Evolutionary conservation across 2,888 invertebrate species (phyloP), one percentile per base, ranked within the genome.

Genomic region (Notocelia uddmanniana): DNA sequence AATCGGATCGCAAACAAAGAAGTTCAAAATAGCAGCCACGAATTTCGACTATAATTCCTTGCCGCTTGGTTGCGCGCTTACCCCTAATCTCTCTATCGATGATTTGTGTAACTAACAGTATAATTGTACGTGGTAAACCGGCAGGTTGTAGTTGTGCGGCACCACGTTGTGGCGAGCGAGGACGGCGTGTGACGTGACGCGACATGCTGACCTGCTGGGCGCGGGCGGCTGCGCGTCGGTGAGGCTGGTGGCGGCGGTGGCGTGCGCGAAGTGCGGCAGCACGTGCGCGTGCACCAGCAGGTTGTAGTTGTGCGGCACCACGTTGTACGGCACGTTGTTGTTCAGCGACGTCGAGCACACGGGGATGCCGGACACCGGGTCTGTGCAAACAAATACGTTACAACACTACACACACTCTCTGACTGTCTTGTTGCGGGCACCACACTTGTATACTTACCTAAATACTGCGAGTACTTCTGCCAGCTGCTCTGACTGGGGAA

Each of bases 401-500:
- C n/a, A 3, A 13, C 37, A 37, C 11, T 11, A 37, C 13, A 11
- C 11, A 11, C 37, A 34, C 11, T n/a, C n/a, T n/a, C n/a, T n/a
- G n/a, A n/a, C n/a, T n/a, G n/a, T n/a, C n/a, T n/a, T n/a, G n/a
- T n/a, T n/a, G n/a, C n/a, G n/a, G n/a, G n/a, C n/a, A n/a, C n/a
- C n/a, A n/a, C n/a, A n/a, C n/a, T n/a, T 21, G 13, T 15, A 18
- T 3, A 76, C 82, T 77, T 79, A 96, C 96, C 97, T 59, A 97
- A 91, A 83, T 97, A 97, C 81, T 96, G 95, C 15, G 96, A 95
- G 86, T 97, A 97, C 83, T 96, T 95, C 84, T 96, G 95, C 98
- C 98, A 98, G 21, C 97, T 97, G 87, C 98, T 98, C 74, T 96
- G 95, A 23, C 97, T 96, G 21, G 98, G 98, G 90, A 98, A 98